Evolutionary conservation across 1,140 invertebrate species (phyloP).

Genomic region (Eufriesea mexicana): DNA sequence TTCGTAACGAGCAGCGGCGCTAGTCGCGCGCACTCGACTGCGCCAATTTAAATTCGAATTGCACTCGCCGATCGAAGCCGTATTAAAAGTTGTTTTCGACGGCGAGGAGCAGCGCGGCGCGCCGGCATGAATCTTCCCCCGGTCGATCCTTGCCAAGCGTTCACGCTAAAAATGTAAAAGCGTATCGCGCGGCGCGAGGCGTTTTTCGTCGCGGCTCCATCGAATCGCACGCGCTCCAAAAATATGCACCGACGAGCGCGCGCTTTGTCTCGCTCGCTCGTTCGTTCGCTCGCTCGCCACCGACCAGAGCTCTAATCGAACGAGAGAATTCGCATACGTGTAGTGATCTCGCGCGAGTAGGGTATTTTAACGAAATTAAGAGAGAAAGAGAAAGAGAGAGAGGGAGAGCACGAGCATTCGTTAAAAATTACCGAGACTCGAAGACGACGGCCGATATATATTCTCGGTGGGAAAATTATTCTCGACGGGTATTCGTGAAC

Average conservation of each 20-base stretch:
- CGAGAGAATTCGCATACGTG: too few species aligned
- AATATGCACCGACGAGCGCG: neutral
- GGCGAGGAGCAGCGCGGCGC: neutral
- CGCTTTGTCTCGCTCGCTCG: neutral
- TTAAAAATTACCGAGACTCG: too few species aligned
- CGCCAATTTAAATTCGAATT: conserved; percentile 66
- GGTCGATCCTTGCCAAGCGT: conserved; percentile 13
- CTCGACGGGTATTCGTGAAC: too few species aligned
- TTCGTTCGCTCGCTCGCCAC: too few species aligned
- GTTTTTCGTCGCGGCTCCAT: neutral
- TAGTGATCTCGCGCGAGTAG: too few species aligned
- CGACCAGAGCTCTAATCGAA: too few species aligned
- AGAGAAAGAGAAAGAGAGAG: too few species aligned
- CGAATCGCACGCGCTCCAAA: conserved; percentile 12
- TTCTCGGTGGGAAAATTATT: too few species aligned
- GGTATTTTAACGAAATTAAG: too few species aligned
- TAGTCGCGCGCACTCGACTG: conserved; percentile 22
- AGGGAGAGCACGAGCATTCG: too few species aligned
- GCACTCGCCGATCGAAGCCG: conserved; percentile 53
- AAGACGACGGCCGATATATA: too few species aligned
- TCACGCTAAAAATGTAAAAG: conserved; percentile 22
- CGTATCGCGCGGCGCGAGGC: neutral
- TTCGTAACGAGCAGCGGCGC: conserved; percentile 62
- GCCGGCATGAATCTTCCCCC: conserved; percentile 17
- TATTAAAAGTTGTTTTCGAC: conserved; percentile 53